phyloP scores from a whole-genome alignment of 1,140 invertebrate species.

The Drosophila navojoa region DNA sequence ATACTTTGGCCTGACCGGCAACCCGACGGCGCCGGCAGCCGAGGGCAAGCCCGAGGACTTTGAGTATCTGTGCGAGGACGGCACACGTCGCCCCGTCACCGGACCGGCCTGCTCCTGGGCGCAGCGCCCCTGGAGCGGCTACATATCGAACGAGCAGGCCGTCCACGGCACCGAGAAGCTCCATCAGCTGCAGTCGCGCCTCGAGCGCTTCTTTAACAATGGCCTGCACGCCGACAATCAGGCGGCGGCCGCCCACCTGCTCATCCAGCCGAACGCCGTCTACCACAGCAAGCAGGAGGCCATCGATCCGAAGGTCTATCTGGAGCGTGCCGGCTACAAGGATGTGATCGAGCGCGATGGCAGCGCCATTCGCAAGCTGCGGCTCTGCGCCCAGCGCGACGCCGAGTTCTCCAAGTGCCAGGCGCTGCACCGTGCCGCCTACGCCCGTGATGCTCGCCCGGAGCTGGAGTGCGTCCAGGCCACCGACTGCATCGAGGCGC shows the following conservation, averaged over 20 bases:
- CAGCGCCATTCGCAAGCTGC: conserved; percentile 81
- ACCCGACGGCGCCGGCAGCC: conserved; percentile 25
- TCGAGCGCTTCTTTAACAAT: conserved; percentile 77
- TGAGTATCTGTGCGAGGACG: conserved; percentile 92
- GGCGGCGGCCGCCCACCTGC: conserved; percentile 84
- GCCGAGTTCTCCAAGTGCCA: conserved; percentile 88
- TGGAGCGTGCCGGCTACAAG: conserved; percentile 89
- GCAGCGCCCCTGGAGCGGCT: conserved; percentile 91
- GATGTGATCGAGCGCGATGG: conserved; percentile 90
- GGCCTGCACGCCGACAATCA: conserved; percentile 75
- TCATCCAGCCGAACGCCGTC: conserved; percentile 86
- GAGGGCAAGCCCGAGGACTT: conserved; percentile 86
- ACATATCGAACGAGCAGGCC: conserved; percentile 87
- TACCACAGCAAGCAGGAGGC: conserved; percentile 87
- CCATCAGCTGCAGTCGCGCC: conserved; percentile 70
- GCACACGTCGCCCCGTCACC: conserved; percentile 87
- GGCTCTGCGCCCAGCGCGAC: conserved; percentile 87
- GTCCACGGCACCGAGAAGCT: conserved; percentile 84
- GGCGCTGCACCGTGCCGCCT: conserved; percentile 87
- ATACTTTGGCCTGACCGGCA: conserved; percentile 87
- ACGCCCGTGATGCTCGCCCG: conserved; percentile 89
- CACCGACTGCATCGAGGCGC: conserved; percentile 88
- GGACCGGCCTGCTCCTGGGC: conserved; percentile 91
- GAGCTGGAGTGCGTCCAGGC: conserved; percentile 87
- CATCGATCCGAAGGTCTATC: conserved; percentile 87